Evolutionary conservation across 2,888 invertebrate genomes (phyloP).

Genomic region (Pteria penguin): DNA sequence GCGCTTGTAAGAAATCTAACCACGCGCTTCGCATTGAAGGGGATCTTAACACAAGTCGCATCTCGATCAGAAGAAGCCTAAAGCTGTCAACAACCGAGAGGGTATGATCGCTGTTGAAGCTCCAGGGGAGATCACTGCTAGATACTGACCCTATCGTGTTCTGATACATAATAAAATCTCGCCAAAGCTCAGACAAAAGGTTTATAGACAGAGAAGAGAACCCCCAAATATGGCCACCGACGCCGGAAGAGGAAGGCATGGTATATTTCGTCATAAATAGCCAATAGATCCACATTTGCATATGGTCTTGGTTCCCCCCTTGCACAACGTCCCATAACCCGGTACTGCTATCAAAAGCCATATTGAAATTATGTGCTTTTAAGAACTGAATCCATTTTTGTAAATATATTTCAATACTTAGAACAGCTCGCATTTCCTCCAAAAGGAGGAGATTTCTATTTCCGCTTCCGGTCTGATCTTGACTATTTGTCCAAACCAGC

Average conservation of each 20-base stretch:
- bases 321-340: slow-evolving; percentile 4
- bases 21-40: neutral
- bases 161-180: slow-evolving; percentile 11
- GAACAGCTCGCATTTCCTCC: slow-evolving; percentile 1
- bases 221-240: neutral
- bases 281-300: slow-evolving; percentile 5
- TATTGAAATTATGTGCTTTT: neutral
- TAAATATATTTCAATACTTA: neutral
- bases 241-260: neutral
- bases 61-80: neutral
- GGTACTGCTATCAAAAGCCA: neutral
- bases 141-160: slow-evolving; percentile 11
- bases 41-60: neutral
- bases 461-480: neutral
- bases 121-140: slow-evolving; percentile 22
- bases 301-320: neutral
- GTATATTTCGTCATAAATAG: neutral
- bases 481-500: slow-evolving; percentile 12
- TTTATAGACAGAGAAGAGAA: slow-evolving; percentile 5
- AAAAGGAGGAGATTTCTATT: neutral
- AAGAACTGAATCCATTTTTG: neutral
- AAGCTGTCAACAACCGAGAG: neutral
- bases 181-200: slow-evolving; percentile 22
- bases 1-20: neutral
- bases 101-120: neutral